phyloP scores from a whole-genome alignment of 2,888 invertebrate species.

The Troides oblongomaculatus region DNA sequence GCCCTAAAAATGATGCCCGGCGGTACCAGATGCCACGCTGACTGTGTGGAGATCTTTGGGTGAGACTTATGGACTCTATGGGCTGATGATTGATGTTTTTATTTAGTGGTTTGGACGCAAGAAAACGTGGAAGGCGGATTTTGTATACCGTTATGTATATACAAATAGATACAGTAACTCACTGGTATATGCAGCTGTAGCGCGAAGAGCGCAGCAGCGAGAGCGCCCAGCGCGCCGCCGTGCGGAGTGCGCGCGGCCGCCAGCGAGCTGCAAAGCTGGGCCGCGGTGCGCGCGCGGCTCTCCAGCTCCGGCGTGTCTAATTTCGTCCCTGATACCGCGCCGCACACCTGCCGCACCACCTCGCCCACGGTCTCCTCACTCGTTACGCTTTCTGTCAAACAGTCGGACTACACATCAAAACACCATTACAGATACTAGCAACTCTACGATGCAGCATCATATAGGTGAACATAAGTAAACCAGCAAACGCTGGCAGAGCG shows the following conservation, averaged over 20 bases:
- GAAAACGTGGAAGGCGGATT: too few relatives aligned
- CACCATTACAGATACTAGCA: not conserved
- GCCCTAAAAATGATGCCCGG: too few relatives aligned
- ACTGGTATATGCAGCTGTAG: slow-evolving; percentile 42
- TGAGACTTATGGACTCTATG: too few relatives aligned
- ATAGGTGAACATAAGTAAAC: too few relatives aligned
- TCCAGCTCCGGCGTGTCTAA: slow-evolving; percentile 32
- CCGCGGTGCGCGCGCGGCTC: slow-evolving; percentile 30
- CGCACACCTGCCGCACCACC: slow-evolving; percentile 36
- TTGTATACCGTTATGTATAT: not conserved
- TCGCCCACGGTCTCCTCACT: slow-evolving; percentile 36
- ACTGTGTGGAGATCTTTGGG: too few relatives aligned
- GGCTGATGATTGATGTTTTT: too few relatives aligned
- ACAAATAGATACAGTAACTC: slow-evolving; percentile 10
- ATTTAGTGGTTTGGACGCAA: too few relatives aligned
- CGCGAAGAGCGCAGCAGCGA: slow-evolving; percentile 37
- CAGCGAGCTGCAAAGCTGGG: slow-evolving; percentile 34
- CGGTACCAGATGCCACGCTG: too few relatives aligned
- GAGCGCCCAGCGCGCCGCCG: slow-evolving; percentile 24
- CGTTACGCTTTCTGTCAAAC: slow-evolving; percentile 43
- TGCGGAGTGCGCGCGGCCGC: slow-evolving; percentile 30
- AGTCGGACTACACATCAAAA: not conserved
- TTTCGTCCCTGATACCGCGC: slow-evolving; percentile 30
- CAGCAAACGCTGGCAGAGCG: not conserved
- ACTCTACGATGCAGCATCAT: not conserved